phyloP scores from a whole-genome alignment of 2,113 vertebrate genomes.

The Aix galericulata region DNA sequence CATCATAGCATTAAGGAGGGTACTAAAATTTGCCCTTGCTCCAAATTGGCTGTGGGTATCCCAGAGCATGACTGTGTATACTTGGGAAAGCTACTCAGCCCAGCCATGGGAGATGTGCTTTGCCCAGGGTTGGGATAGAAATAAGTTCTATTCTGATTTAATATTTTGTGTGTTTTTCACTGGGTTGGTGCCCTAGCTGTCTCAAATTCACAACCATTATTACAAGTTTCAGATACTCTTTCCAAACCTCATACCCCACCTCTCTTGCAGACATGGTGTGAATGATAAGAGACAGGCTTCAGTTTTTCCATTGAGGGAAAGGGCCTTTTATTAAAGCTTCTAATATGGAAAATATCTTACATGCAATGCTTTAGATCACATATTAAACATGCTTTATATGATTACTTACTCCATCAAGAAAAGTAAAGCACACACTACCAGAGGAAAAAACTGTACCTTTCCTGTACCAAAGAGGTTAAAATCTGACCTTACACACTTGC shows the following conservation, averaged over 20 bases:
- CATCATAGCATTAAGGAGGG: neutral
- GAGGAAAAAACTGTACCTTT: neutral
- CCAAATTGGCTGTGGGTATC: neutral
- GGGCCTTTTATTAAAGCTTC: neutral
- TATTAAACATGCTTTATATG: constrained; percentile 9
- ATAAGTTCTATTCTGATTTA: neutral
- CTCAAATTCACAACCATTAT: neutral
- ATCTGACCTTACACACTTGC: neutral
- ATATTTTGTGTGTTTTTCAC: neutral
- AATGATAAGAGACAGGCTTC: neutral
- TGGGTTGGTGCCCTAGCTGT: neutral
- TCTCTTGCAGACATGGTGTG: neutral
- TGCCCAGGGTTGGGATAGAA: neutral
- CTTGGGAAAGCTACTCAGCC: neutral
- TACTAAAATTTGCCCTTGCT: neutral
- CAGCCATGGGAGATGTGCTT: neutral
- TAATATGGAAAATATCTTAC: constrained; percentile 7
- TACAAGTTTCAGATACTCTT: neutral
- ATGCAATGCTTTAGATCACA: neutral
- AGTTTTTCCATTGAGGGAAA: neutral
- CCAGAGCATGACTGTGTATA: neutral
- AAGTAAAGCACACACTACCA: neutral
- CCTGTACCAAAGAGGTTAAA: constrained; percentile 14
- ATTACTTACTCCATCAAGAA: neutral
- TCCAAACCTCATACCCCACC: neutral